Conservation (phyloP, 1,140 invertebrate species). For the Leptonema lineaticorne region DNA sequence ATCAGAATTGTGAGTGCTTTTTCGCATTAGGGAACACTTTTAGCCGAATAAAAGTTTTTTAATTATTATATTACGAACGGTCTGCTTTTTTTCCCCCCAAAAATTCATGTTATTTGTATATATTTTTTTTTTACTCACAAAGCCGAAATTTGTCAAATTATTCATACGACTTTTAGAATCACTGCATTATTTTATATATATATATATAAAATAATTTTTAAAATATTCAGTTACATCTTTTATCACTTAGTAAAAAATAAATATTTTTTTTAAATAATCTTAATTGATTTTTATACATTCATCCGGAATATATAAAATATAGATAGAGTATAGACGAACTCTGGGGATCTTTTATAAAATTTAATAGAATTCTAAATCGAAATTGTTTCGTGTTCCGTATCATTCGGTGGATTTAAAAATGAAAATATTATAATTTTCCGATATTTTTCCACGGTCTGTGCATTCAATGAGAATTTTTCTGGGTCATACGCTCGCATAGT, state of each 20-base stretch:
- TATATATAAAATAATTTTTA: not conserved
- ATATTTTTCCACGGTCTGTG: not conserved
- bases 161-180: not conserved
- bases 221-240: no score
- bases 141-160: not conserved
- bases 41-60: slow-evolving; percentile 3
- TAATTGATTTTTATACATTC: no score
- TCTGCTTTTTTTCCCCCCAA: no score
- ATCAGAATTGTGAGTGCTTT: slow-evolving; percentile 12
- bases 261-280: no score
- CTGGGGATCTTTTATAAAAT: no score
- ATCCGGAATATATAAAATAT: not conserved
- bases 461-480: not conserved
- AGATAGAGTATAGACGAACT: no score
- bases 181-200: not conserved
- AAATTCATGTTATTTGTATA: no score
- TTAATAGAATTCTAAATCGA: not conserved
- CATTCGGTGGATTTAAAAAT: no score
- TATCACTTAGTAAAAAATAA: no score
- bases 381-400: no score
- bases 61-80: slow-evolving; percentile 9
- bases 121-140: no score
- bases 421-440: not conserved
- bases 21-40: slow-evolving; percentile 16
- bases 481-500: not conserved